These are phyloP conservation scores for Brachynemurus nebulosus DNA, from an alignment of 2,888 invertebrate species.

Conservation along the genomic window DNA sequence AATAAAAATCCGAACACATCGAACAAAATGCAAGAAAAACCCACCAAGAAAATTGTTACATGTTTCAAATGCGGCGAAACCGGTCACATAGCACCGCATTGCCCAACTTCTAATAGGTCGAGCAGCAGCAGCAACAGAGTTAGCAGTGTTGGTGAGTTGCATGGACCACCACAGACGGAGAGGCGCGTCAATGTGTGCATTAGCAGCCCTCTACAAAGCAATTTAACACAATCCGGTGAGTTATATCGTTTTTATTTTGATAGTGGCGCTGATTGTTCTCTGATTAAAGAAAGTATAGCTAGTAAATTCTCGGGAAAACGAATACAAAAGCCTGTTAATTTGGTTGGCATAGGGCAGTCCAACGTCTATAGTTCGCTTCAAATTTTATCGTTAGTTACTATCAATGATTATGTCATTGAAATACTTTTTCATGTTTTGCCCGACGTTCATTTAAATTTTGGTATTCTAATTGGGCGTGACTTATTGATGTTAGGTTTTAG, in stretches of 20 bases:
- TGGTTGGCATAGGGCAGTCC: conserved; percentile 5
- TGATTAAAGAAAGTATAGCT: conserved; percentile 6
- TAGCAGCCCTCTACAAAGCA: background rate
- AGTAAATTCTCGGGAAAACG: no score
- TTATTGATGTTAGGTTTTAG: conserved; percentile 4
- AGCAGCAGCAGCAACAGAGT: no score
- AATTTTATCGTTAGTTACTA: conserved; percentile 3
- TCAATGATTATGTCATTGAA: conserved; percentile 5
- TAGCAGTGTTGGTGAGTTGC: no score
- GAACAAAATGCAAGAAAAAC: no score
- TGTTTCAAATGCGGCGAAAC: background rate
- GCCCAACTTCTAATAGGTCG: no score
- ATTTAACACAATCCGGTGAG: conserved; percentile 7
- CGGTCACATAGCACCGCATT: no score
- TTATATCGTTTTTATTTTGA: conserved; percentile 6
- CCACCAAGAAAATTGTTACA: background rate
- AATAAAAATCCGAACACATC: no score
- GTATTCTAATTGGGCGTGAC: conserved; percentile 12
- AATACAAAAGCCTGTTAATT: background rate
- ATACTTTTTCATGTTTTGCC: conserved; percentile 11
- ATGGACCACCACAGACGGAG: no score
- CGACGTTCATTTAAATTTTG: conserved; percentile 7
- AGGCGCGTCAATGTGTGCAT: background rate
- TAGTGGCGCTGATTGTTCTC: conserved; percentile 7
- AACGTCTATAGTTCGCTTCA: conserved; percentile 5